phyloP scores from a whole-genome alignment of 2,888 invertebrate species.

The Netelia melanura region DNA sequence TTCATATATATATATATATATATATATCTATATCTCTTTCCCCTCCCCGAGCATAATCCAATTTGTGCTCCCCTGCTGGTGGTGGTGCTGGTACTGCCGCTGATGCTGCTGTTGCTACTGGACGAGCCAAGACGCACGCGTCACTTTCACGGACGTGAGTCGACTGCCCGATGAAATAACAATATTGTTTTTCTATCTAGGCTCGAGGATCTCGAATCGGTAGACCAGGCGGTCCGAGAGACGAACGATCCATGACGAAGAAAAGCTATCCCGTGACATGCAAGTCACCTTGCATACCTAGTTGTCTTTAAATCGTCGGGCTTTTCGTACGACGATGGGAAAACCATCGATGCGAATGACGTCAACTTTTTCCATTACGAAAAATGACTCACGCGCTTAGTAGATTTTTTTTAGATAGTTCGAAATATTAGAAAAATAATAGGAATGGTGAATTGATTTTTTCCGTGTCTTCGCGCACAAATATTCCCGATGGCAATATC shows the following conservation, averaged over 20 bases:
- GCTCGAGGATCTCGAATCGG: conserved; percentile 63
- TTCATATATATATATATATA: conserved; percentile 43
- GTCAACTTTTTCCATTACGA: neutral
- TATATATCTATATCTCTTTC: conserved; percentile 54
- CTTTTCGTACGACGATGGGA: neutral
- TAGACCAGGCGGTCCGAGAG: conserved; percentile 33
- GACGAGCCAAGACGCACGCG: conserved; percentile 75
- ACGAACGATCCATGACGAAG: conserved; percentile 49
- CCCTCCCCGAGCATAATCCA: conserved; percentile 80
- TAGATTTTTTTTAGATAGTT: neutral
- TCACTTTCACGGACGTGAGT: conserved; percentile 82
- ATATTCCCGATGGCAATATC: neutral
- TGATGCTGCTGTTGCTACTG: conserved; percentile 37
- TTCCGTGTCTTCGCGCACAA: neutral
- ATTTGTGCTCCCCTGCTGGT: conserved; percentile 80
- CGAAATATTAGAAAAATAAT: neutral
- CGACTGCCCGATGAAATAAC: conserved; percentile 82
- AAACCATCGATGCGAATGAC: neutral
- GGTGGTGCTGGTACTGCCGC: conserved; percentile 64
- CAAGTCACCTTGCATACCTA: conserved; percentile 15
- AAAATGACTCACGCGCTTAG: neutral
- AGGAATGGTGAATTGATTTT: neutral
- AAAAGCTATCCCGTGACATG: neutral
- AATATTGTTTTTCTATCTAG: conserved; percentile 82
- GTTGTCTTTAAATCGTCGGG: conserved; percentile 11